phyloP scores from a whole-genome alignment of 1,140 invertebrate species.

The Zaprionus gabonicus region DNA sequence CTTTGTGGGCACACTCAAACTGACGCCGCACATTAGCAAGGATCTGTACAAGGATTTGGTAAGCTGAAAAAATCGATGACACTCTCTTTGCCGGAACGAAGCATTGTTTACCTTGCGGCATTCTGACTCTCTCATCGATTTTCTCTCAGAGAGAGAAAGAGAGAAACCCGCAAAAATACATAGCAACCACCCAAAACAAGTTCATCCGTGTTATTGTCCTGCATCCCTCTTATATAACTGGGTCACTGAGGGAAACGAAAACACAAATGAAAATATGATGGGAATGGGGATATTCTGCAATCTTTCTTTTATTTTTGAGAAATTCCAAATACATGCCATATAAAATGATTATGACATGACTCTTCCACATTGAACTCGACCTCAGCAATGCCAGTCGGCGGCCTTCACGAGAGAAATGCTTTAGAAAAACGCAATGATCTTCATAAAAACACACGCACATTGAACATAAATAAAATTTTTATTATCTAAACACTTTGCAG shows the following conservation, averaged over 20 bases:
- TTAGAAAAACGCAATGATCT: constrained; percentile 55
- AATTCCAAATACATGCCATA: background rate
- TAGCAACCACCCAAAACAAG: constrained; percentile 18
- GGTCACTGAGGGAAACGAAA: constrained; percentile 14
- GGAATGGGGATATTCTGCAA: background rate
- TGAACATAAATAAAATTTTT: constrained; percentile 42
- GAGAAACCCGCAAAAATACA: background rate
- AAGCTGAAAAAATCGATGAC: constrained; percentile 84
- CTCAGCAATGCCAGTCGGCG: constrained; percentile 66
- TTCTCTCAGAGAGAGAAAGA: constrained; percentile 22
- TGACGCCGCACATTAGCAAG: constrained; percentile 95
- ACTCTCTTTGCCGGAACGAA: background rate
- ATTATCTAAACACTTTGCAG: constrained; percentile 45
- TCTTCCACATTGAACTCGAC: constrained; percentile 72
- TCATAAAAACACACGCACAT: constrained; percentile 37
- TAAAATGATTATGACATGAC: constrained; percentile 17
- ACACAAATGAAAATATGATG: background rate
- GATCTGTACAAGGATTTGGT: constrained; percentile 99
- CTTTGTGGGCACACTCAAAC: constrained; percentile 96
- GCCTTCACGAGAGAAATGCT: constrained; percentile 53
- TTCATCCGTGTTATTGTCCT: constrained; percentile 21
- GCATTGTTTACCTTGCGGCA: constrained; percentile 39
- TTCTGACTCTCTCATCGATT: constrained; percentile 45
- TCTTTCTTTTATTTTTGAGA: background rate
- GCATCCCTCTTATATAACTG: constrained; percentile 24